Percentiles rank a stretch among this genome's conserved stretches.
phyloP scores from a whole-genome alignment of 2,888 invertebrate genomes.

The Amphimallon solstitiale region DNA sequence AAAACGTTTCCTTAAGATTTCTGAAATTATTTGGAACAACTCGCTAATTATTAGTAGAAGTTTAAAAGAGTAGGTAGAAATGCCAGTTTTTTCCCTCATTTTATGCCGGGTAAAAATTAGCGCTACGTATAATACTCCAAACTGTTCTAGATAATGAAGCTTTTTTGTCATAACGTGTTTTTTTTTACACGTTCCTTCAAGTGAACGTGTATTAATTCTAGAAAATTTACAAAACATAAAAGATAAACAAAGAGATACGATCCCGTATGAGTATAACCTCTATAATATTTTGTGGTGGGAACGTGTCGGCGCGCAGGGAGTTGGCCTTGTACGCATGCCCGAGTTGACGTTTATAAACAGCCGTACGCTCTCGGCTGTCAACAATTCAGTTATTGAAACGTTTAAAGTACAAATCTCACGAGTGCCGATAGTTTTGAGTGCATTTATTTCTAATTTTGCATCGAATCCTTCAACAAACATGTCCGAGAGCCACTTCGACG shows the following conservation, averaged over 20 bases:
- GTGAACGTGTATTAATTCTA: constrained; percentile 14
- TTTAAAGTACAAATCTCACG: not conserved
- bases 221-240: constrained; percentile 24
- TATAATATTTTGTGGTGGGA: constrained; percentile 2
- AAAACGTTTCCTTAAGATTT: too few species aligned
- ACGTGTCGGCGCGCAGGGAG: constrained; percentile 3
- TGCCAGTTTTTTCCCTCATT: not conserved
- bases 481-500: constrained; percentile 88
- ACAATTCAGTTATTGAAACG: constrained; percentile 8
- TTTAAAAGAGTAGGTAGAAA: too few species aligned
- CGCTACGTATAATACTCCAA: constrained; percentile 5
- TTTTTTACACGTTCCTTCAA: too few species aligned
- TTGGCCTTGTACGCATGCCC: constrained; percentile 21
- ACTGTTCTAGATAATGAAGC: constrained; percentile 18
- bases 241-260: constrained; percentile 26
- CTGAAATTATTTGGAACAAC: too few species aligned
- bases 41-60: too few species aligned
- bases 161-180: not conserved
- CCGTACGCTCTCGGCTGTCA: constrained; percentile 25
- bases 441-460: not conserved
- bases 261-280: constrained; percentile 6
- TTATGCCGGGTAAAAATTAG: constrained; percentile 1
- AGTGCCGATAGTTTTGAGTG: constrained; percentile 15
- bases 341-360: constrained; percentile 7
- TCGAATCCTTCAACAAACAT: constrained; percentile 60